A percentile compares a stretch with the other conserved stretches of the same genome.
These are phyloP conservation scores for Urocyon cinereoargenteus DNA, from an alignment of 2,797 vertebrate genomes.

Conservation along the genomic window DNA sequence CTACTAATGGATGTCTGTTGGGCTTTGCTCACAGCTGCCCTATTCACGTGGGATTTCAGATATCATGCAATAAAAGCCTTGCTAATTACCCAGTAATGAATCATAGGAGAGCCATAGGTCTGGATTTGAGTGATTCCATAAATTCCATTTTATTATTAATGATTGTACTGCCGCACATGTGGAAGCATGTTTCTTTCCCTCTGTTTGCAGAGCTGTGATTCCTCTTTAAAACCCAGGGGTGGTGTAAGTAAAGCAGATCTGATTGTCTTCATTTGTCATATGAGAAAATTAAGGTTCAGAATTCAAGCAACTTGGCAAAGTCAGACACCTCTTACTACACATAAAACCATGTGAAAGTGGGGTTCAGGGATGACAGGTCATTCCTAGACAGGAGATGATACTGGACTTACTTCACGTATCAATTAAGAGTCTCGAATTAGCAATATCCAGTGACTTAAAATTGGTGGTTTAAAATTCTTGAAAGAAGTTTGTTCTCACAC, in stretches of 20 bases:
- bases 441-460: not conserved
- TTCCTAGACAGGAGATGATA: not conserved
- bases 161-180: not conserved
- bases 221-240: not conserved
- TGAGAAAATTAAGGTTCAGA: not conserved
- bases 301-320: not conserved
- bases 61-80: not conserved
- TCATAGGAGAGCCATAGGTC: not conserved
- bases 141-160: conserved; percentile 6
- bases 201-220: not conserved
- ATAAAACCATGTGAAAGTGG: not conserved
- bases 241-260: not conserved
- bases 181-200: not conserved
- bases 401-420: not conserved
- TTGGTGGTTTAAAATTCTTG: not conserved
- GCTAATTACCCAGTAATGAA: conserved; percentile 25
- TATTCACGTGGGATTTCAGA: conserved; percentile 44
- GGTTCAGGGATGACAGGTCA: not conserved
- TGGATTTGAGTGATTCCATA: not conserved
- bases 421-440: not conserved
- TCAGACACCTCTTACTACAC: not conserved
- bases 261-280: not conserved
- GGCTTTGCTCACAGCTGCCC: conserved; percentile 53
- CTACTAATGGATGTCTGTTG: conserved; percentile 12
- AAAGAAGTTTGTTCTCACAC: not conserved